Percentiles rank a stretch among this genome's conserved stretches.
These are phyloP conservation scores for Bombyx mandarina DNA, from an alignment of 1,140 invertebrate genomes.

Conservation along the genomic window DNA sequence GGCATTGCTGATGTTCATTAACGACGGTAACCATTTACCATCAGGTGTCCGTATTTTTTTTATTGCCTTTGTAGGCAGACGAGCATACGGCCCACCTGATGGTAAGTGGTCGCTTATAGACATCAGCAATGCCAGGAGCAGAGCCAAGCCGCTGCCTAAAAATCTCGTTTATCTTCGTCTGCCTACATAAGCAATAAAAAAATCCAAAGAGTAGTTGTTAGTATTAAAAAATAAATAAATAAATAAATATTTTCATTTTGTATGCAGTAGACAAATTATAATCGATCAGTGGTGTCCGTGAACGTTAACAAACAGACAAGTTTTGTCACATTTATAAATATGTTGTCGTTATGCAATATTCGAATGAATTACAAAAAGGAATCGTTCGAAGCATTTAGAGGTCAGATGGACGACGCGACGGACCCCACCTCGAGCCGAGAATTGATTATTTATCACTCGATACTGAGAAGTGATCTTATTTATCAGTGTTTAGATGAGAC, in stretches of 20 bases:
- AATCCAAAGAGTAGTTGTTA: not conserved
- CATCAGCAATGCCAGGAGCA: too few relatives aligned
- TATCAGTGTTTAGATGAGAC: not conserved
- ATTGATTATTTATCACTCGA: not conserved
- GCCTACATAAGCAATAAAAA: not conserved
- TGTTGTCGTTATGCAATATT: not conserved
- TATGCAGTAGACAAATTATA: not conserved
- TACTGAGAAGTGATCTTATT: conserved; percentile 4
- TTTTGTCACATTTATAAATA: conserved; percentile 1
- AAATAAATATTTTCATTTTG: not conserved
- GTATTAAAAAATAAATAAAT: not conserved
- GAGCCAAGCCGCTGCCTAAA: too few relatives aligned
- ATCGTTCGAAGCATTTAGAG: too few relatives aligned
- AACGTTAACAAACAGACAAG: not conserved
- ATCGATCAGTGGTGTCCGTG: too few relatives aligned
- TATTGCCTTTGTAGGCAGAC: too few relatives aligned
- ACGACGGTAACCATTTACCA: not conserved
- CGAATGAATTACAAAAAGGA: too few relatives aligned
- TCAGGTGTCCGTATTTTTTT: not conserved
- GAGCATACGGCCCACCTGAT: too few relatives aligned
- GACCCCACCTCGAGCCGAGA: too few relatives aligned
- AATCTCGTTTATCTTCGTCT: not conserved
- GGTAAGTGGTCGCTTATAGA: too few relatives aligned
- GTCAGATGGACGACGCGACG: too few relatives aligned
- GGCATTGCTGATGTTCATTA: not conserved